These are phyloP conservation scores for Chromoteleia sp. DNA, from an alignment of 2,888 invertebrate genomes.

Conservation along the genomic window DNA sequence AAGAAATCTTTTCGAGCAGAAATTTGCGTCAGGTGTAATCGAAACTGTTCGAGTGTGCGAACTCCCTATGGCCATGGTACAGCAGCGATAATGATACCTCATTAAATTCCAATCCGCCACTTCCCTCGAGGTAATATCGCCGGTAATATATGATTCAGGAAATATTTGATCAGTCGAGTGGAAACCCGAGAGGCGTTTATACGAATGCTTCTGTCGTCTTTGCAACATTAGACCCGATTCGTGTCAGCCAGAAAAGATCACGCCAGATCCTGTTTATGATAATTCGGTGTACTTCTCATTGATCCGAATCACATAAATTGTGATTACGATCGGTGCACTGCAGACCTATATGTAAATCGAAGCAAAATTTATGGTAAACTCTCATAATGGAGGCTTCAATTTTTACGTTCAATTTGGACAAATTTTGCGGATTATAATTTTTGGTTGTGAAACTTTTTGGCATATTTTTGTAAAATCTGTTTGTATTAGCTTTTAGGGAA, in stretches of 20 bases:
- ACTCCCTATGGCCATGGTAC: slow-evolving; percentile 49
- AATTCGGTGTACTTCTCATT: slow-evolving; percentile 54
- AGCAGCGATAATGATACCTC: slow-evolving; percentile 64
- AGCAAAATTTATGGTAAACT: slow-evolving; percentile 25
- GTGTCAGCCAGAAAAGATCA: slow-evolving; percentile 56
- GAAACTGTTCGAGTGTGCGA: slow-evolving; percentile 54
- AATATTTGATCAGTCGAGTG: slow-evolving; percentile 61
- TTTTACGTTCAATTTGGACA: neutral
- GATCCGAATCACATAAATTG: slow-evolving; percentile 41
- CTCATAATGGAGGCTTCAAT: neutral
- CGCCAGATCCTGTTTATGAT: slow-evolving; percentile 55
- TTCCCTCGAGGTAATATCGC: slow-evolving; percentile 52
- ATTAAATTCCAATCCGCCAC: slow-evolving; percentile 64
- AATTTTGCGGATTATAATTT: neutral
- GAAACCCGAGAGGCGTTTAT: slow-evolving; percentile 59
- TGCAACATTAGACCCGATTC: slow-evolving; percentile 56
- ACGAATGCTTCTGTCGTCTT: slow-evolving; percentile 51
- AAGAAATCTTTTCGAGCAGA: slow-evolving; percentile 34
- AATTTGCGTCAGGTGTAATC: slow-evolving; percentile 54
- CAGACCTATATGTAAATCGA: slow-evolving; percentile 35
- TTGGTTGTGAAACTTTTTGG: neutral
- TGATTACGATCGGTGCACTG: slow-evolving; percentile 25
- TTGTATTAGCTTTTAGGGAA: no score
- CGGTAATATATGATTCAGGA: slow-evolving; percentile 62
- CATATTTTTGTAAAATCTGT: no score